Evolutionary conservation across 2,113 vertebrate genomes (phyloP).

Genomic region (Neolamprologus falcicula): DNA sequence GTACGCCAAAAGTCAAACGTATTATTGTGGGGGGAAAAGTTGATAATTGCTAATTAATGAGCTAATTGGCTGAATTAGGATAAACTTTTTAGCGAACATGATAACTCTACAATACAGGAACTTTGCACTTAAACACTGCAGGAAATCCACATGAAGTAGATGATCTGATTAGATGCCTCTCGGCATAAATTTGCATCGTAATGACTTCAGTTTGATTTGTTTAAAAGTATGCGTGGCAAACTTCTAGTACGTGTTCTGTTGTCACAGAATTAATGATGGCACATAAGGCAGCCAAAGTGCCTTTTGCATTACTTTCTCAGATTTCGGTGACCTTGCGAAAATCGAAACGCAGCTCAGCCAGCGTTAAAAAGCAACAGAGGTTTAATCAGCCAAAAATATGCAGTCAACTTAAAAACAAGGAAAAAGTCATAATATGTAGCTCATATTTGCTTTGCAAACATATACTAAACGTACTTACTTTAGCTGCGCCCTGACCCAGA

Average conservation of each 20-base stretch:
- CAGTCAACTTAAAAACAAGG: neutral
- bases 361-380: neutral
- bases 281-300: neutral
- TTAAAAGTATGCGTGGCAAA: neutral
- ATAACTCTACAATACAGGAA: neutral
- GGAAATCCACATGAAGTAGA: neutral
- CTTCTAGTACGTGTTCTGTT: neutral
- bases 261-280: neutral
- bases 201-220: neutral
- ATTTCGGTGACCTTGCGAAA: neutral
- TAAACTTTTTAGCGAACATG: neutral
- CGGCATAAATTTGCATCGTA: neutral
- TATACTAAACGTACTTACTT: neutral
- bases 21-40: neutral
- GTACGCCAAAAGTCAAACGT: neutral
- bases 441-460: neutral
- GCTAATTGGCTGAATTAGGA: neutral
- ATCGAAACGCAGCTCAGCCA: accelerated
- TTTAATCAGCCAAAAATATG: neutral
- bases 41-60: neutral
- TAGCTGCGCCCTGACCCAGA: neutral
- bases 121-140: neutral
- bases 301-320: neutral
- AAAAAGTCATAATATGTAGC: neutral
- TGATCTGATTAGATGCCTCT: neutral